These are phyloP conservation scores for Muschampia plurimacula DNA, from an alignment of 2,888 invertebrate species.

Conservation along the genomic window DNA sequence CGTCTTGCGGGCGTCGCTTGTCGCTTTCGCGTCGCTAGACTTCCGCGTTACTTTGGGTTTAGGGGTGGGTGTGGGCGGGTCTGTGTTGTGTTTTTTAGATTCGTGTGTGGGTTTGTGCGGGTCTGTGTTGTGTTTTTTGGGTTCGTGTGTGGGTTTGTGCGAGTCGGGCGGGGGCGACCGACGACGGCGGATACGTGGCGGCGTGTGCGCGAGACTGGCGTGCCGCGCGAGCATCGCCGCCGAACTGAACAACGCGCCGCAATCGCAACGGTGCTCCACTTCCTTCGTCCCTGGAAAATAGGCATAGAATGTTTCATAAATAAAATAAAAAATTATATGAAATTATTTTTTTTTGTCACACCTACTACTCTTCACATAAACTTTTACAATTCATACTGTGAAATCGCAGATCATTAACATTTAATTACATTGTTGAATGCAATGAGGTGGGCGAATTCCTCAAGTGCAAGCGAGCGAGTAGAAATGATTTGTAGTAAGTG, in stretches of 20 bases:
- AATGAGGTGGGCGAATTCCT: too few relatives aligned
- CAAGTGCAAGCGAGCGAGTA: too few relatives aligned
- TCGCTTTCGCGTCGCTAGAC: conserved; percentile 45
- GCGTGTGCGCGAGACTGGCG: conserved; percentile 79
- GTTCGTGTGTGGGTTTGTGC: conserved; percentile 46
- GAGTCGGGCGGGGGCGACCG: conserved; percentile 64
- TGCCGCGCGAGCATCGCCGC: conserved; percentile 75
- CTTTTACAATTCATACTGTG: too few relatives aligned
- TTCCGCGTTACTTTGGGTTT: conserved; percentile 45
- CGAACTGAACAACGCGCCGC: conserved; percentile 77
- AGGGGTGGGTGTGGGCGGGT: conserved; percentile 39
- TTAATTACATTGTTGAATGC: too few relatives aligned
- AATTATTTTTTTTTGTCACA: too few relatives aligned
- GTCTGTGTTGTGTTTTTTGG: neutral
- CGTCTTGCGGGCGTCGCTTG: conserved; percentile 25
- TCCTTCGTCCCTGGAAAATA: conserved; percentile 58
- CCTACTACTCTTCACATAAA: too few relatives aligned
- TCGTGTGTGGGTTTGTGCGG: conserved; percentile 46
- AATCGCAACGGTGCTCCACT: conserved; percentile 81
- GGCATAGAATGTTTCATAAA: neutral
- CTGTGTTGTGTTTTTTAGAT: conserved; percentile 43
- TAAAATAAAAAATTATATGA: too few relatives aligned
- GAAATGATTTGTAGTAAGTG: too few relatives aligned
- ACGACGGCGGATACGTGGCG: conserved; percentile 76
- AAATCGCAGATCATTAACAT: too few relatives aligned